phyloP scores from a whole-genome alignment of 2,797 vertebrate species.

The Manis pentadactyla region DNA sequence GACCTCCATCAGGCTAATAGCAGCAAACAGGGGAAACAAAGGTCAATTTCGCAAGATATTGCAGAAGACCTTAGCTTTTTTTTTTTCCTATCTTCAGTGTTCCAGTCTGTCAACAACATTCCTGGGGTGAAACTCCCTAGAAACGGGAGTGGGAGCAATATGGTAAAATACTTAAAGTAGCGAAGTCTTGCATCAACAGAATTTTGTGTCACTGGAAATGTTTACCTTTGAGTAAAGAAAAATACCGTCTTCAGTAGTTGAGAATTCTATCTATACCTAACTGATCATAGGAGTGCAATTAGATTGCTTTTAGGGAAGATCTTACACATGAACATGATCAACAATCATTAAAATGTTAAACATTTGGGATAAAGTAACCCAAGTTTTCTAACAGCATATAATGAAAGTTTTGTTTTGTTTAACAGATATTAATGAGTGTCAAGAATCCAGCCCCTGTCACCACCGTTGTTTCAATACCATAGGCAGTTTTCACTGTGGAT shows the following conservation, averaged over 20 bases:
- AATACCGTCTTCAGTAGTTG: neutral
- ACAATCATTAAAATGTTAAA: slow-evolving; percentile 1
- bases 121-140: neutral
- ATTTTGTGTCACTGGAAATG: neutral
- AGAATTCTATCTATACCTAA: neutral
- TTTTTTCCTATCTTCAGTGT: neutral
- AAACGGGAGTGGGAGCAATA: neutral
- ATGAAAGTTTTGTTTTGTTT: slow-evolving; percentile 70
- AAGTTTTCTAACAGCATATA: neutral
- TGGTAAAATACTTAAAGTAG: neutral
- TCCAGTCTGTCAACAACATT: neutral
- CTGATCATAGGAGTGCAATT: neutral
- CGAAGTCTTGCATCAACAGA: neutral
- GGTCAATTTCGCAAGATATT: neutral
- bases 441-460: slow-evolving; percentile 94
- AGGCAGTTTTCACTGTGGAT: slow-evolving; percentile 97
- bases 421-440: slow-evolving; percentile 97
- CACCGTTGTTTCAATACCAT: slow-evolving; percentile 96
- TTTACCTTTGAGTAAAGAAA: neutral
- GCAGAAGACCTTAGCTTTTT: neutral
- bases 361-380: neutral
- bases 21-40: neutral
- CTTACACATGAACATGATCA: neutral
- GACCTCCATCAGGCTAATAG: neutral
- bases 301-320: neutral